Conservation (phyloP, 2,888 invertebrate genomes). For the Lamellibrachia columna region DNA sequence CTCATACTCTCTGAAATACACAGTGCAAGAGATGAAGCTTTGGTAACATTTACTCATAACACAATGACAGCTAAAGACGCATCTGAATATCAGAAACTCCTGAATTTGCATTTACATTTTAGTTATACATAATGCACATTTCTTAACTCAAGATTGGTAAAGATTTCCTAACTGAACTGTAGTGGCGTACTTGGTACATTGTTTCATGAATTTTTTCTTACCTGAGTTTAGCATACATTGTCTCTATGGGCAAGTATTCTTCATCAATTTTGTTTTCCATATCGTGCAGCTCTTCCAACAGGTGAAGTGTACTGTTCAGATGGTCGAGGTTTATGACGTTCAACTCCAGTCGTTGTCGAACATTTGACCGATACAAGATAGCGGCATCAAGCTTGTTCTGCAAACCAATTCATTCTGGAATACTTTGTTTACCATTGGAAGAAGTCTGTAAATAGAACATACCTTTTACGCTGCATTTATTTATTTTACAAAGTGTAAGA, state of each 20-base stretch:
- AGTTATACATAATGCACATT: too few relatives aligned
- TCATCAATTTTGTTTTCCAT: constrained; percentile 66
- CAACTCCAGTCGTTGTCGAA: constrained; percentile 57
- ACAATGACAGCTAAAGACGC: too few relatives aligned
- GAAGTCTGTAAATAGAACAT: not conserved
- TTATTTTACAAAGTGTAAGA: too few relatives aligned
- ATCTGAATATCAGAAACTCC: too few relatives aligned
- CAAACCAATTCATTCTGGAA: not conserved
- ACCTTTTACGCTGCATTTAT: too few relatives aligned
- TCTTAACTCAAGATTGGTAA: too few relatives aligned
- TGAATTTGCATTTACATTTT: too few relatives aligned
- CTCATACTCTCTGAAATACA: constrained; percentile 57
- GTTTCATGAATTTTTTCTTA: constrained; percentile 29
- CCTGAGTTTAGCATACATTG: constrained; percentile 62
- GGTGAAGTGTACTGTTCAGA: constrained; percentile 62
- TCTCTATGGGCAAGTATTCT: constrained; percentile 65
- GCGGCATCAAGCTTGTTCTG: constrained; percentile 49
- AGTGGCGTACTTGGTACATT: not conserved
- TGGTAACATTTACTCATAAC: not conserved
- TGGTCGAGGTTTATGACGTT: constrained; percentile 63
- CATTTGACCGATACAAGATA: constrained; percentile 57
- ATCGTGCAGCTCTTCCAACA: constrained; percentile 65
- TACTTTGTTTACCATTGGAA: not conserved
- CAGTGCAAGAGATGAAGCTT: not conserved
- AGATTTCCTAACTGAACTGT: too few relatives aligned